Percentiles rank a stretch among this genome's conserved stretches.
phyloP scores from a whole-genome alignment of 2,888 invertebrate genomes.

The Drepana falcataria region DNA sequence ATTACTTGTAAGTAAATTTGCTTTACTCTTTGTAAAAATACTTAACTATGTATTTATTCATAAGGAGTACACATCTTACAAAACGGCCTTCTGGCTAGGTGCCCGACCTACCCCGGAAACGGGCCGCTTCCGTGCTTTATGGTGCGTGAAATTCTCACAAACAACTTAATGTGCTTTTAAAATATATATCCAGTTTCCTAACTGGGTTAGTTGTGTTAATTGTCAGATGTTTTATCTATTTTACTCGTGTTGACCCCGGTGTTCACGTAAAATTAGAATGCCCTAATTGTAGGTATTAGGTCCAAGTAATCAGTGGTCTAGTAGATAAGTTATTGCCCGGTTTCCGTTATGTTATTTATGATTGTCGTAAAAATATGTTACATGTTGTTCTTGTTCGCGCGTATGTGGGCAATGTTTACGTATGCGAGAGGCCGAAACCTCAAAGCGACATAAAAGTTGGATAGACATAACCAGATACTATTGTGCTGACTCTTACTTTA shows the following conservation, averaged over 20 bases:
- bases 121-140: neutral
- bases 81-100: neutral
- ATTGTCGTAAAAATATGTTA: neutral
- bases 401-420: neutral
- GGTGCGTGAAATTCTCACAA: neutral
- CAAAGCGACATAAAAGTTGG: neutral
- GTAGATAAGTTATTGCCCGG: conserved; percentile 11
- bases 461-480: neutral
- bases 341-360: neutral
- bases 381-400: neutral
- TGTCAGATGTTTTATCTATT: neutral
- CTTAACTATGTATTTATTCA: neutral
- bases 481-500: too few species aligned
- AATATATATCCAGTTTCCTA: neutral
- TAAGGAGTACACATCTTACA: neutral
- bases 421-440: too few species aligned
- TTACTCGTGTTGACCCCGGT: conserved; percentile 9
- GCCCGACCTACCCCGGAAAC: neutral
- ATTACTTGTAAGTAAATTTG: too few species aligned
- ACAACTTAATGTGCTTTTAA: neutral
- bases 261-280: conserved; percentile 14
- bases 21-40: too few species aligned
- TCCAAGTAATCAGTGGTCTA: conserved; percentile 12
- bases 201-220: neutral
- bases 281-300: conserved; percentile 14